Evolutionary conservation across 2,113 vertebrate species (phyloP), one percentile per base, ranked within the genome.

Genomic region (Peromyscus leucopus): DNA sequence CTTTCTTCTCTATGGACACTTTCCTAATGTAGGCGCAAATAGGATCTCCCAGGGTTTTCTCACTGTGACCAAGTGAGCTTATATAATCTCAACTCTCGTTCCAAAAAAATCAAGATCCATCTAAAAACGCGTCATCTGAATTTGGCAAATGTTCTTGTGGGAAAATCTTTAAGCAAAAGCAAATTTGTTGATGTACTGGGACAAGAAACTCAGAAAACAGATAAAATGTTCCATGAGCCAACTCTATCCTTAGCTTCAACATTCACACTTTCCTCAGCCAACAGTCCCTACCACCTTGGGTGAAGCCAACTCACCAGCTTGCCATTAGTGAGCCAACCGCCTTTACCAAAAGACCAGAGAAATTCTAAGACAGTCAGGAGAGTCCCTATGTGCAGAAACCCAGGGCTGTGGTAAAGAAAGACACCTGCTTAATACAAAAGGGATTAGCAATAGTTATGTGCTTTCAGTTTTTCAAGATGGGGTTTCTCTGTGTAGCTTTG

Each of bases 151-250:
- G 78, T 83, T 98, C 0, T 98, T 99, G 98, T 98, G 98, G 97
- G 98, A 99, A 99, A 99, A 97, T 98, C 98, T 98, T 99, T 98
- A 98, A 98, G 98, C 98, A 98, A 98, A 99, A 99, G 97, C 98
- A 99, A 98, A 98, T 98, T 98, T 99, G 98, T 98, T 99, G 98
- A 98, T 94, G 93, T 97, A 98, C 98, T 98, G 98, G 97, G 98
- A 98, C 98, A 98, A 98, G 97, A 98, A 98, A 98, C 95, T 98
- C 96, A 7, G 1, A 97, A 57, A 97, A 98, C 91, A 98, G 98
- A 98, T 97, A 98, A 98, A 96, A 84, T 10, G 36, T 12, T 65
- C 96, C 19, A 75, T 91, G 98, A 98, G 98, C 98, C 98, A 98
- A 98, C 97, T 98, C 95, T 98, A 97, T 98, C 98, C 98, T 98